These are phyloP conservation scores for Himalopsyche kuldschensis DNA, from an alignment of 2,888 invertebrate genomes.

Conservation along the genomic window DNA sequence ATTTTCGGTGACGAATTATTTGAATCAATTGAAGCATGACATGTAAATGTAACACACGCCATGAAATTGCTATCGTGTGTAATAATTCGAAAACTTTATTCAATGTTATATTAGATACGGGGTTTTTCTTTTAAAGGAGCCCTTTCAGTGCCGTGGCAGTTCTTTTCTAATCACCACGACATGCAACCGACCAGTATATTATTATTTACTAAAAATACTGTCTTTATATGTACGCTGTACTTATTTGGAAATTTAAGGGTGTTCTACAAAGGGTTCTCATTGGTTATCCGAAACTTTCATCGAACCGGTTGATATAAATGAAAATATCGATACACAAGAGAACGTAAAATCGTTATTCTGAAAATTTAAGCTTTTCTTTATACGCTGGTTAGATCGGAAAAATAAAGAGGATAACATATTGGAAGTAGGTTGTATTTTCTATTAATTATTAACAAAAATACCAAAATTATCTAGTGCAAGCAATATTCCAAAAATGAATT, in stretches of 20 bases:
- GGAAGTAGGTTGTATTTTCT: too few species aligned
- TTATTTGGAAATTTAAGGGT: background rate
- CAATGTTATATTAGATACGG: background rate
- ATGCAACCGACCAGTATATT: background rate
- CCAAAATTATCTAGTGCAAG: too few species aligned
- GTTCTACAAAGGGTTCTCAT: too few species aligned
- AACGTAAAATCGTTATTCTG: too few species aligned
- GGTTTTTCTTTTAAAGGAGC: background rate
- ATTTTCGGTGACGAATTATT: background rate
- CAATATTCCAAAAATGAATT: too few species aligned
- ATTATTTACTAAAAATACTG: background rate
- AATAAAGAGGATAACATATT: too few species aligned
- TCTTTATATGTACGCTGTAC: background rate
- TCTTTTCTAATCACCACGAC: background rate
- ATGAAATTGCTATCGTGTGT: background rate
- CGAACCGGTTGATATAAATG: too few species aligned
- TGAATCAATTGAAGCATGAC: background rate
- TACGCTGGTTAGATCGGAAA: too few species aligned
- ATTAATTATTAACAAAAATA: too few species aligned
- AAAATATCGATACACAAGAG: too few species aligned
- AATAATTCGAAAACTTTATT: background rate
- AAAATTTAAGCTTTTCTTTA: too few species aligned
- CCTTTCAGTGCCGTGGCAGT: background rate
- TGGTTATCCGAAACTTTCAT: too few species aligned
- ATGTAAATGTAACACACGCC: background rate